Conservation (phyloP, 2,113 vertebrate genomes). For the Tupaia tana region DNA sequence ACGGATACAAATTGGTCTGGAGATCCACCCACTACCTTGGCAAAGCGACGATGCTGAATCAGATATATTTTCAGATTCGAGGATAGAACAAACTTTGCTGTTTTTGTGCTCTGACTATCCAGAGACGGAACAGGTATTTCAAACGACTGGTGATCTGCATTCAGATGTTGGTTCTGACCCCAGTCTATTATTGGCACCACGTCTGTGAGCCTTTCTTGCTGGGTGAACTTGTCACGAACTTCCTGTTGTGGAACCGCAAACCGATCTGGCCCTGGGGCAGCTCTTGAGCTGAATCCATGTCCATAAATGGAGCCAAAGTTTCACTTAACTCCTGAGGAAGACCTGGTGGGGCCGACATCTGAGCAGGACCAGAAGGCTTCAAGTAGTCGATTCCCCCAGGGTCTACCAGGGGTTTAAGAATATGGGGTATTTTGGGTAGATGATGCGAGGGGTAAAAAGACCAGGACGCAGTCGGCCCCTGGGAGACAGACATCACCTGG, state of each 20-base stretch:
- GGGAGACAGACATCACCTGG: not conserved
- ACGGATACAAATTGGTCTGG: too few relatives aligned
- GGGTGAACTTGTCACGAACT: not conserved
- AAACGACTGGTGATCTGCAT: too few relatives aligned
- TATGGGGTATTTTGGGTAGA: not conserved
- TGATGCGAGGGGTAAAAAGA: not conserved
- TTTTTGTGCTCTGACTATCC: too few relatives aligned
- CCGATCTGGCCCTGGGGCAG: not conserved
- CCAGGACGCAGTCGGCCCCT: not conserved
- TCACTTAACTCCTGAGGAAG: not conserved
- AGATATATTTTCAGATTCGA: too few relatives aligned
- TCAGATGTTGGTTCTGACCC: too few relatives aligned
- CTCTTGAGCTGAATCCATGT: not conserved
- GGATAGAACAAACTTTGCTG: too few relatives aligned
- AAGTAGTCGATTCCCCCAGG: not conserved
- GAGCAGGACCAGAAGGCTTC: not conserved
- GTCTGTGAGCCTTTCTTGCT: too few relatives aligned
- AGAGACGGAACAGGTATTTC: too few relatives aligned
- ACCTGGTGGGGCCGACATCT: not conserved
- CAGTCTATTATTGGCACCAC: not conserved
- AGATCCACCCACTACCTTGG: too few relatives aligned
- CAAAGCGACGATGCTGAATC: too few relatives aligned
- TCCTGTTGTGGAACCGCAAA: not conserved
- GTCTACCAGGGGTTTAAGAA: accelerated
- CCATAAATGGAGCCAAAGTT: not conserved